Evolutionary conservation across 2,888 invertebrate species (phyloP).

Genomic region (Autographa pulchrina): DNA sequence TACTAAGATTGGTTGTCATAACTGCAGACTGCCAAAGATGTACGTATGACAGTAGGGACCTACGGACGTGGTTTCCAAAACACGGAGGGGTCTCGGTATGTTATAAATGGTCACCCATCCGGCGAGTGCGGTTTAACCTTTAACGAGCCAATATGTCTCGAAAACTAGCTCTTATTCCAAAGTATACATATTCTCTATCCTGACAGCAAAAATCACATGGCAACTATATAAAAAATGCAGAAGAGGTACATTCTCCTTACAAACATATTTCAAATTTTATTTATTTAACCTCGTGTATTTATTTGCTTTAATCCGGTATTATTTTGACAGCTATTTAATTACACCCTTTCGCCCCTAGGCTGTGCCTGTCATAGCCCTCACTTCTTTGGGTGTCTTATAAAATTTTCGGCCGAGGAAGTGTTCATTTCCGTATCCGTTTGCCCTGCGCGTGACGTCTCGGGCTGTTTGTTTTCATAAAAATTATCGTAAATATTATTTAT

Average conservation of each 20-base stretch:
- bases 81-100: too few species aligned
- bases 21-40: too few species aligned
- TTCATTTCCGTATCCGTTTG: conserved; percentile 59
- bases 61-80: too few species aligned
- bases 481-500: conserved; percentile 6
- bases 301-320: conserved; percentile 44
- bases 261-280: conserved; percentile 22
- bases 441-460: conserved; percentile 47
- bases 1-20: too few species aligned
- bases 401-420: conserved; percentile 52
- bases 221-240: too few species aligned
- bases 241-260: neutral
- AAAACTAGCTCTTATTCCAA: too few species aligned
- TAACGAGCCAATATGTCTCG: too few species aligned
- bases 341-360: conserved; percentile 56
- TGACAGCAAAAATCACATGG: too few species aligned
- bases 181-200: too few species aligned
- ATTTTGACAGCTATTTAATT: conserved; percentile 58
- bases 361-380: conserved; percentile 52
- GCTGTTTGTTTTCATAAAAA: conserved; percentile 43
- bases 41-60: too few species aligned
- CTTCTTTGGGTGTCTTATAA: conserved; percentile 53
- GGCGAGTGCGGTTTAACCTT: too few species aligned
- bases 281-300: conserved; percentile 43
- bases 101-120: too few species aligned